Conservation (phyloP, 2,113 vertebrate species). For the Pithys albifrons region DNA sequence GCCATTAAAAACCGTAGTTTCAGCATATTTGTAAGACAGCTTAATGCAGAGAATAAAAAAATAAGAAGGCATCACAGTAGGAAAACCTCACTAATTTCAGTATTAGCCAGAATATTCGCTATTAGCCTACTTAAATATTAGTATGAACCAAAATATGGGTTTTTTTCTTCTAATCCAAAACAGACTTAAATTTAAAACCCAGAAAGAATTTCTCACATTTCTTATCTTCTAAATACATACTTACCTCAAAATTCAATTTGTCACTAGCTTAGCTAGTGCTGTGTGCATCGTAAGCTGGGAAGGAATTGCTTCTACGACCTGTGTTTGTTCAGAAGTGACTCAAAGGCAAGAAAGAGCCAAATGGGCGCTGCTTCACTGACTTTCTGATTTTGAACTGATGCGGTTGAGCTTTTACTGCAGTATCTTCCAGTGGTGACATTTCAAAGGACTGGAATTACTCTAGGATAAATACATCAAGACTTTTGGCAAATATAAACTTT, state of each 20-base stretch:
- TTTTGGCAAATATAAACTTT: background rate
- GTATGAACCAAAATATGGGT: background rate
- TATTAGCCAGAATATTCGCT: slow-evolving; percentile 10
- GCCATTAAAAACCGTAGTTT: background rate
- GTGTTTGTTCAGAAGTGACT: background rate
- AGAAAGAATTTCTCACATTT: background rate
- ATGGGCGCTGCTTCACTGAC: background rate
- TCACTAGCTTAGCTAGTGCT: slow-evolving; percentile 38
- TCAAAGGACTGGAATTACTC: background rate
- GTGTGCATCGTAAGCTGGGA: background rate
- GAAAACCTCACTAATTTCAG: slow-evolving; percentile 18
- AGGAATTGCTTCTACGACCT: background rate
- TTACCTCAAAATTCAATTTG: slow-evolving; percentile 45
- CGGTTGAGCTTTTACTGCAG: background rate
- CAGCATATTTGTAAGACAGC: background rate
- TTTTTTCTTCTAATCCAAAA: slow-evolving; percentile 1
- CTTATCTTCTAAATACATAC: slow-evolving; percentile 23
- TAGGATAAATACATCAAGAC: background rate
- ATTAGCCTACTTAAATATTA: background rate
- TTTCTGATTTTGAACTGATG: background rate
- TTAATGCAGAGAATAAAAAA: background rate
- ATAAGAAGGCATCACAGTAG: background rate
- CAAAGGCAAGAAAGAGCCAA: background rate
- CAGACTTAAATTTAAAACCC: background rate
- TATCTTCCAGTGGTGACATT: background rate